Conservation (phyloP, 2,888 invertebrate species). For the Cosmia pyralina region DNA sequence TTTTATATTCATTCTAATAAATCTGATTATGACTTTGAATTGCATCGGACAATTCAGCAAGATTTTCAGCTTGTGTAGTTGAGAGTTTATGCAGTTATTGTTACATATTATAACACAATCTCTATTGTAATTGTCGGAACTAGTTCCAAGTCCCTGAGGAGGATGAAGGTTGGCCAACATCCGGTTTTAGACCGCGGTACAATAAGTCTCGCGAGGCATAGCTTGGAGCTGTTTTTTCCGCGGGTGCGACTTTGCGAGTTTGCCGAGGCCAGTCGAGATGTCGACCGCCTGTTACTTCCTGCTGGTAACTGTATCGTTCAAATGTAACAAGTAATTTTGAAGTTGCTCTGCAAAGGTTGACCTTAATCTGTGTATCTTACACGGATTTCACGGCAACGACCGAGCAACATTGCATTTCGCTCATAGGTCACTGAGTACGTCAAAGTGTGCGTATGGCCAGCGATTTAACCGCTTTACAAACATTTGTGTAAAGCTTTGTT, state of each 20-base stretch:
- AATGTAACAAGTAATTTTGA: conserved; percentile 38
- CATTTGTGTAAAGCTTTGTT: conserved; percentile 17
- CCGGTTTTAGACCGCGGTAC: conserved; percentile 74
- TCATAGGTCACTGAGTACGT: conserved; percentile 40
- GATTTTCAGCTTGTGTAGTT: conserved; percentile 22
- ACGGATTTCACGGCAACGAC: conserved; percentile 41
- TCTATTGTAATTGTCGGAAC: conserved; percentile 73
- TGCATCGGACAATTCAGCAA: conserved; percentile 21
- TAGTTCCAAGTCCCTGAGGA: conserved; percentile 73
- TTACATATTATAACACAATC: conserved; percentile 61
- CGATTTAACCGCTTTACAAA: conserved; percentile 18
- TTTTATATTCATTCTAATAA: conserved; percentile 18
- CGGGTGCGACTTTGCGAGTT: conserved; percentile 61
- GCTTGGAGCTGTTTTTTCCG: conserved; percentile 73
- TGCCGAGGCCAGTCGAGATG: conserved; percentile 71
- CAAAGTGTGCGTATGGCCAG: neutral
- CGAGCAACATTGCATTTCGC: conserved; percentile 31
- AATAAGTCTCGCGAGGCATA: conserved; percentile 73
- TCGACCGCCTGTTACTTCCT: conserved; percentile 75
- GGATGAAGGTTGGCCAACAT: conserved; percentile 75
- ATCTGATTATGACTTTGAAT: conserved; percentile 12
- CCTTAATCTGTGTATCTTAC: neutral
- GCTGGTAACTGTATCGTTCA: conserved; percentile 53
- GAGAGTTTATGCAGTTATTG: conserved; percentile 61
- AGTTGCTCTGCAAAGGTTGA: conserved; percentile 33